Evolutionary conservation across 2,797 vertebrate genomes (phyloP).

Genomic region (Chiloscyllium punctatum): DNA sequence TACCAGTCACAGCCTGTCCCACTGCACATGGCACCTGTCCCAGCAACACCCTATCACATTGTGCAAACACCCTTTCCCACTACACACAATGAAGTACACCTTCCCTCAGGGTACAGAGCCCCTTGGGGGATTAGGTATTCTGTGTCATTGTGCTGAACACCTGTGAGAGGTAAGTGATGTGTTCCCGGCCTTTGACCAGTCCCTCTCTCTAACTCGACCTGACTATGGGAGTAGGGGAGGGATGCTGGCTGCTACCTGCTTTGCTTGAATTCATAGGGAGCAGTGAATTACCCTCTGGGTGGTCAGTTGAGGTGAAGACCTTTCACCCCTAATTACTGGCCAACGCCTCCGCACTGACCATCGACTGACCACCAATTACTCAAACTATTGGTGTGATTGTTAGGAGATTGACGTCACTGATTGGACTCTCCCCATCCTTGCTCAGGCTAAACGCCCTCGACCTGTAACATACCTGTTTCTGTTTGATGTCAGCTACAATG

Average conservation of each 20-base stretch:
- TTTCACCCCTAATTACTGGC: not conserved
- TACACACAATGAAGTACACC: not conserved
- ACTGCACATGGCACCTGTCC: not conserved
- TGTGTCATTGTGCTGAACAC: not conserved
- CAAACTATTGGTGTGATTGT: not conserved
- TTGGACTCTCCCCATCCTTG: not conserved
- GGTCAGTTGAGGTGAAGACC: not conserved
- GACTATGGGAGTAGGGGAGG: too few relatives aligned
- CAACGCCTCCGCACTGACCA: not conserved
- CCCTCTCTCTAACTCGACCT: not conserved
- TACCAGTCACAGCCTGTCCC: too few relatives aligned
- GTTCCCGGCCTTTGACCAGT: not conserved
- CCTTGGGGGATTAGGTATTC: too few relatives aligned
- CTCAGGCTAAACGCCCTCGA: not conserved
- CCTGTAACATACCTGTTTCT: constrained; percentile 35
- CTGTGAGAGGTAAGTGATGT: not conserved
- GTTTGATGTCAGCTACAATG: constrained; percentile 35
- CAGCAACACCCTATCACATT: not conserved
- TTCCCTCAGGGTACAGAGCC: not conserved
- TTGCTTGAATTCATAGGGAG: not conserved
- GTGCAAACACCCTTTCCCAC: not conserved
- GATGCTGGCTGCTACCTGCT: not conserved
- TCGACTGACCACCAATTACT: not conserved
- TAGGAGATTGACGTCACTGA: not conserved
- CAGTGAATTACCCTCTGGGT: too few relatives aligned